A percentile compares a stretch with the other conserved stretches of the same genome.
Evolutionary conservation across 2,797 vertebrate species (phyloP).

Genomic region (Gambelia wislizenii): DNA sequence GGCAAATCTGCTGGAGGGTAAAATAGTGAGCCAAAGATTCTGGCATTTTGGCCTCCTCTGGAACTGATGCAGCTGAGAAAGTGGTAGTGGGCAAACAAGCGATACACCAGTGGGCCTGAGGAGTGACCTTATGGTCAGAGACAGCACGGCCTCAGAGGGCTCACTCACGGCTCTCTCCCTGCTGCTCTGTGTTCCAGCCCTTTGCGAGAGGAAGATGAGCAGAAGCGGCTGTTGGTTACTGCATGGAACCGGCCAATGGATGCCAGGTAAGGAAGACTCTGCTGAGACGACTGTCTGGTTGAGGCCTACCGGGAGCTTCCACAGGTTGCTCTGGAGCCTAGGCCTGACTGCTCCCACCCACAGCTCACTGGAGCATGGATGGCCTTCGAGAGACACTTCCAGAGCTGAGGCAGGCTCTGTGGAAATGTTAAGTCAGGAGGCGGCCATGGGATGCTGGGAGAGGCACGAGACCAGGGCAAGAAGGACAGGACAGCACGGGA

Average conservation of each 20-base stretch:
- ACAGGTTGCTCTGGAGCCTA: too few species aligned
- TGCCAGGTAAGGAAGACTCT: slow-evolving; percentile 79
- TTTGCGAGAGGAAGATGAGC: slow-evolving; percentile 78
- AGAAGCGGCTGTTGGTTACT: slow-evolving; percentile 88
- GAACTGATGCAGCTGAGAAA: too few species aligned
- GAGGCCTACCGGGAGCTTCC: too few species aligned
- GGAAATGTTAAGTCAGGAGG: not conserved
- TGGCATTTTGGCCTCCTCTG: too few species aligned
- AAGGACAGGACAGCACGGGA: not conserved
- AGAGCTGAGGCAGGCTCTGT: not conserved
- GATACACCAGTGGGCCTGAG: not conserved
- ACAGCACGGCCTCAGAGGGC: fast-evolving
- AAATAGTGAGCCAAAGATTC: too few species aligned
- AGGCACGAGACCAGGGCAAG: not conserved
- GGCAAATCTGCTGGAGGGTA: too few species aligned
- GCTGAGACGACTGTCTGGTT: too few species aligned
- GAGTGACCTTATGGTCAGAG: too few species aligned
- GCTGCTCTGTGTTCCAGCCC: slow-evolving; percentile 69
- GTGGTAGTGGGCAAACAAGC: too few species aligned
- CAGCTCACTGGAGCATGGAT: too few species aligned
- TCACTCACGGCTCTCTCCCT: slow-evolving; percentile 3
- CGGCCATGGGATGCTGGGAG: not conserved
- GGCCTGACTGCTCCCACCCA: not conserved
- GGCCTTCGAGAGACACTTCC: not conserved
- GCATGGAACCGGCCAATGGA: slow-evolving; percentile 84